A percentile compares a stretch with the other conserved stretches of the same genome.
These are phyloP conservation scores for Eutolmus rufibarbis DNA, from an alignment of 2,888 invertebrate genomes.

Conservation along the genomic window DNA sequence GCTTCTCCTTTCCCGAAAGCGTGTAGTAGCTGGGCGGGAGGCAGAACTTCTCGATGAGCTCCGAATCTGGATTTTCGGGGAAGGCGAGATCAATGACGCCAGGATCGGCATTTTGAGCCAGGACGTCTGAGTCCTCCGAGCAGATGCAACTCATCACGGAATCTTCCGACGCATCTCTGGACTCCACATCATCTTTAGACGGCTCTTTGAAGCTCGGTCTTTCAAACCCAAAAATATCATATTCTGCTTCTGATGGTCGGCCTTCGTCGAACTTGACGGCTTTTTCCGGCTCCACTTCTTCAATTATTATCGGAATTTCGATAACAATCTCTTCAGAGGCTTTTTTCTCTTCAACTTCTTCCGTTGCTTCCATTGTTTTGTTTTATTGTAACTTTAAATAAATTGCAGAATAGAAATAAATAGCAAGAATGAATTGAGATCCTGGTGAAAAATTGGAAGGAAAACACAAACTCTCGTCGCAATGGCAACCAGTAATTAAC, in stretches of 20 bases:
- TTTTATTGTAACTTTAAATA: not conserved
- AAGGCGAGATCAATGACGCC: constrained; percentile 60
- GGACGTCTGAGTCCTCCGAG: not conserved
- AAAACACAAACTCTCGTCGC: not conserved
- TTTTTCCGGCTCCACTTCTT: not conserved
- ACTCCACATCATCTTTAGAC: not conserved
- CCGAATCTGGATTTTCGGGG: constrained; percentile 64
- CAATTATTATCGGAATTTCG: not conserved
- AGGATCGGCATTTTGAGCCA: constrained; percentile 45
- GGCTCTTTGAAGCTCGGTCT: not conserved
- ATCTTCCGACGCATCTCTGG: too few relatives aligned
- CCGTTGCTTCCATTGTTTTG: not conserved
- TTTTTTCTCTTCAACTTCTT: not conserved
- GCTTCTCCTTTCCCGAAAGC: constrained; percentile 73
- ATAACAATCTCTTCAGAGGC: not conserved
- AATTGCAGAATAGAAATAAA: not conserved
- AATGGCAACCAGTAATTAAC: not conserved
- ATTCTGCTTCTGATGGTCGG: too few relatives aligned
- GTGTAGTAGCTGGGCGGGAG: constrained; percentile 73
- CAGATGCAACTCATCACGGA: not conserved
- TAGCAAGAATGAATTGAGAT: not conserved
- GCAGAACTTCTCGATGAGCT: constrained; percentile 64
- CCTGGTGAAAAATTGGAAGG: not conserved
- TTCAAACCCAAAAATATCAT: not conserved
- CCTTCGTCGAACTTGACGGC: too few relatives aligned